Evolutionary conservation across 2,113 vertebrate genomes (phyloP), one percentile per base, ranked within the genome.

Genomic region (Ardeotis arabs): DNA sequence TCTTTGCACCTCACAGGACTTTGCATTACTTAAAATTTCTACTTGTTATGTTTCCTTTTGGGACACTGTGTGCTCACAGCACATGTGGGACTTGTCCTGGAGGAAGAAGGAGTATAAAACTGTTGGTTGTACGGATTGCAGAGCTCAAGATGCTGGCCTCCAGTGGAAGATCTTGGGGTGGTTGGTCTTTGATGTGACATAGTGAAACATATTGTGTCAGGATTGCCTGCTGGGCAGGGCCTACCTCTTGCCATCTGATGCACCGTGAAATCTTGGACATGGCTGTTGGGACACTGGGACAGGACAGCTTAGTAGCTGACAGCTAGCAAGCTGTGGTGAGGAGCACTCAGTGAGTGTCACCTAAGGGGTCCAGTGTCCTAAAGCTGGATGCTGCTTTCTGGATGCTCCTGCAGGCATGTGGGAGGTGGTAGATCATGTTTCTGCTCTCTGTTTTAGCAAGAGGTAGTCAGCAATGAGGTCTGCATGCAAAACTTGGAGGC

Each of bases 61-160:
- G 84, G 69, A 66, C 4, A 4, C 10, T n/a, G 8, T 53, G 52
- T 73, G 10, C 50, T 84, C 44, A 47, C 4, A 55, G 25, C 14
- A 45, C 21, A 9, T 0, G 0, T 33, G 31, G 23, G 6, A 4
- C 49, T 89, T 84, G 21, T 67, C 14, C 47, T 47, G 52, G 11
- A 27, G 20, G 23, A 41, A 68, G 35, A 58, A 56, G 50, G 28
- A 56, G 7, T 35, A 35, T 35, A 35, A 35, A 35, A 35, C n/a
- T 3, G 41, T 45, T 33, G 16, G 24, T 15, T 62, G 20, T 27
- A 29, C 21, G 27, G 18, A 27, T n/a, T 53, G 55, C 24, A 84
- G 60, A 53, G 37, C 31, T 78, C 2, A 1, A 66, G 55, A 10
- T 35, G 49, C 22, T 79, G n/a, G 13, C 22, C 25, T 92, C n/a